Percentiles rank a stretch among this genome's conserved stretches.
These are phyloP conservation scores for Drosophila birchii DNA, from an alignment of 2,888 invertebrate genomes.

Conservation along the genomic window DNA sequence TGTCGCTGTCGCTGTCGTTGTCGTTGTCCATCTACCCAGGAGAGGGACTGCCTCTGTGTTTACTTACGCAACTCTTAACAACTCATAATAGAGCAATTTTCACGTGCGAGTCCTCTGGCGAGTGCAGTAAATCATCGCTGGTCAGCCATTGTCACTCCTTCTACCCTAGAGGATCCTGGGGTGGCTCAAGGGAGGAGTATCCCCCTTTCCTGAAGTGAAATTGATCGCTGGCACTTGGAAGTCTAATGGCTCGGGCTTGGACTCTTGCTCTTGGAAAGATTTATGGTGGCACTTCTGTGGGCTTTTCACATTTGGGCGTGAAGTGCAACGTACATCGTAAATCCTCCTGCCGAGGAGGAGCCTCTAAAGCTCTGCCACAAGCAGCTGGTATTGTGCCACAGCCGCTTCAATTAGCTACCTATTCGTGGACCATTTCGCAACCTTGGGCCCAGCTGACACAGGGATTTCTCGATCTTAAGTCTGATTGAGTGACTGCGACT, in stretches of 20 bases:
- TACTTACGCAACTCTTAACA: constrained; percentile 82
- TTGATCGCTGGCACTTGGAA: constrained; percentile 73
- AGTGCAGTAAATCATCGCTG: constrained; percentile 66
- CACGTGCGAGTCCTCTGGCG: constrained; percentile 73
- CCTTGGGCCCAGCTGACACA: constrained; percentile 47
- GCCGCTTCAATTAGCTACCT: constrained; percentile 24
- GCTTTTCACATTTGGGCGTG: constrained; percentile 51
- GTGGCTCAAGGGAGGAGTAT: constrained; percentile 21
- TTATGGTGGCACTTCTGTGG: constrained; percentile 58
- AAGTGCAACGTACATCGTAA: constrained; percentile 21
- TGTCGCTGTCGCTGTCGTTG: constrained; percentile 26
- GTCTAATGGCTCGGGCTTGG: constrained; percentile 51
- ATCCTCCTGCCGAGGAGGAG: neutral
- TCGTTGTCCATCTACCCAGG: constrained; percentile 39
- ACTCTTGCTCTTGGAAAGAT: constrained; percentile 44
- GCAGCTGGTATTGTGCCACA: constrained; percentile 21
- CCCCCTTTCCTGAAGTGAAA: constrained; percentile 59
- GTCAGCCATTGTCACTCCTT: constrained; percentile 70
- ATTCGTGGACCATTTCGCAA: constrained; percentile 30
- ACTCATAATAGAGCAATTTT: constrained; percentile 84
- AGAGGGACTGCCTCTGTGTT: constrained; percentile 53
- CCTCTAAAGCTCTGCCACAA: constrained; percentile 12
- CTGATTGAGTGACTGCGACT: constrained; percentile 61
- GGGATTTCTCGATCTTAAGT: constrained; percentile 42
- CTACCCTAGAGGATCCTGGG: constrained; percentile 27